phyloP scores from a whole-genome alignment of 2,888 invertebrate genomes.

The Pristionchus fissidentatus region DNA sequence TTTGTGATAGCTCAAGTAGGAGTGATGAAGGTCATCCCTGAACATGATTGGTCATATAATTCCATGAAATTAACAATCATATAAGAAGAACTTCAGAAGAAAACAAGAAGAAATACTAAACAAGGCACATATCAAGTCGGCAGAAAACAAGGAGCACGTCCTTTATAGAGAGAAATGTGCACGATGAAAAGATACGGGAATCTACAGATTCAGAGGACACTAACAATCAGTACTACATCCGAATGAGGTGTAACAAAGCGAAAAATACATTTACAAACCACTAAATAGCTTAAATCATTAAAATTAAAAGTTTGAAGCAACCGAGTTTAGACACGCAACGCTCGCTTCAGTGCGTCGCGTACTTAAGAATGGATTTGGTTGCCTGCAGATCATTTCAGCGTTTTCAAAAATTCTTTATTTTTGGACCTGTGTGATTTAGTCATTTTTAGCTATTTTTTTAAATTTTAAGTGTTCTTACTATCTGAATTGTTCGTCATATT shows the following conservation, averaged over 20 bases:
- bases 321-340: not conserved
- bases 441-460: not conserved
- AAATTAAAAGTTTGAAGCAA: slow-evolving; percentile 5
- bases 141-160: no score
- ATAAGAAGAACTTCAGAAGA: not conserved
- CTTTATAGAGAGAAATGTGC: no score
- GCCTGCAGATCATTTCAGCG: not conserved
- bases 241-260: no score
- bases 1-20: slow-evolving; percentile 32
- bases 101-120: not conserved
- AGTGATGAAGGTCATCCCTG: slow-evolving; percentile 41
- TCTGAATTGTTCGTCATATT: no score
- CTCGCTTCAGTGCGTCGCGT: not conserved
- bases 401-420: not conserved
- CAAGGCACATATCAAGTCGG: not conserved
- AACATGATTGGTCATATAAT: not conserved
- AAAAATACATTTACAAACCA: no score
- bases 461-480: not conserved
- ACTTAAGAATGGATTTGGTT: not conserved
- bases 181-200: no score
- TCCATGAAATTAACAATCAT: not conserved
- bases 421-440: not conserved
- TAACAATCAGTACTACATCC: no score
- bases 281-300: no score
- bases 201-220: no score